Base-by-base conservation (phyloP, 2,888 invertebrate species). In the Parelbella ahira region DNA sequence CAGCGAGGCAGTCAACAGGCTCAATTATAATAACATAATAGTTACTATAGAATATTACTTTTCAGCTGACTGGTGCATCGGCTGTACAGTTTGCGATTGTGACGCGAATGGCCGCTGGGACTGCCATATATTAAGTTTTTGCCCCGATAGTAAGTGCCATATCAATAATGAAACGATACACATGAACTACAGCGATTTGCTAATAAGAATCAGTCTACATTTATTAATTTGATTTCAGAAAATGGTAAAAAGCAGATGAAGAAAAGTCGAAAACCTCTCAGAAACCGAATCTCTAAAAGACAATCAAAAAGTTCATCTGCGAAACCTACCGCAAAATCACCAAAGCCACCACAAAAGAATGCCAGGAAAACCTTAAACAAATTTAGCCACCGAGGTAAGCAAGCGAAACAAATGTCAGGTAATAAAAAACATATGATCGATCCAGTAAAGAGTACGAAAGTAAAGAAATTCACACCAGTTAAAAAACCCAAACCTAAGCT, bases 111-210 rank as follows among this genome's bases (percentile, higher is more conserved):
- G 82, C 0, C 63, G 54, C 0, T 86, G 84, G 84, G 68, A 77
- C 45, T 86, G 84, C 30, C 80, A 79, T 19, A 43, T 75, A 0
- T 51, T 84, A 11, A 84, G 80, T 29, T 83, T 79, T 44, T 86
- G 84, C 47, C 63, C 70, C 1, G 73, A 74, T 5, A 61, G 83
- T 81, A 63, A 64, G 73, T 56, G 19, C 0, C 1, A 8, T 36
- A n/a, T 7, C 10, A 1, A 20, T 2, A 11, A 6, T n/a, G n/a
- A n/a, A n/a, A n/a, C n/a, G n/a, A n/a, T n/a, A n/a, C n/a, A n/a
- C n/a, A n/a, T n/a, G n/a, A n/a, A n/a, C n/a, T n/a, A n/a, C n/a
- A n/a, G n/a, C n/a, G n/a, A n/a, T n/a, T n/a, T n/a, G n/a, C n/a
- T n/a, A n/a, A n/a, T n/a, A n/a, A n/a, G n/a, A n/a, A n/a, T n/a